Base-by-base conservation (phyloP, 2,797 vertebrate genomes). In the Sebastes reedi region DNA sequence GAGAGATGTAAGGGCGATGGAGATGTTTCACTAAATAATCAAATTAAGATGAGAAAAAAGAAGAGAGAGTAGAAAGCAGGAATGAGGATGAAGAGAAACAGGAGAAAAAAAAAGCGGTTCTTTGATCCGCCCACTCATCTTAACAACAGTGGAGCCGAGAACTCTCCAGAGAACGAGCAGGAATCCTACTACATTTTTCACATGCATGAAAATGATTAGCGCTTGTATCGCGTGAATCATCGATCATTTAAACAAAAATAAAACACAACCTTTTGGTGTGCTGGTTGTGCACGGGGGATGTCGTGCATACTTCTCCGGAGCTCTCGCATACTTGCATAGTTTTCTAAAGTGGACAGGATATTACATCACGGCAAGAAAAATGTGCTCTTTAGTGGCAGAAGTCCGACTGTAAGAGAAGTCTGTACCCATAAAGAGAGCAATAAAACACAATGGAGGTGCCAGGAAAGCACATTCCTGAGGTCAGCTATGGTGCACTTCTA, bases 321-420 rank as follows among this genome's bases (percentile, higher is more conserved):
- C 32, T 16, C 75, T 71, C 46, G 18, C 67, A 81, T 8, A n/a
- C 72, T 58, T 6, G 3, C 36, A 65, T 46, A 70, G 56, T 50
- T 73, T 54, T 69, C 55, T 24, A 25, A 72, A 82, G 77, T 64
- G 78, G 84, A 90, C 89, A 90, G 93, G 92, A 94, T 54, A 16
- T 90, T 55, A 91, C 90, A 89, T 90, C 86, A 86, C 4, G 32
- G 36, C 18, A 9, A 65, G 77, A 80, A 77, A 69, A 87, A 89
- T 84, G 85, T 75, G 66, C 72, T 69, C 32, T 84, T 88, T 83
- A 84, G 85, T 59, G 84, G 87, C 29, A 81, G 73, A 56, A 69
- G 84, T 42, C 54, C 8, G 54, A 55, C 79, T 73, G 79, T 87
- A 68, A 75, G 86, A 71, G 67, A 58, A 50, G 58, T 24, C 36